These are phyloP conservation scores for Carduelis carduelis DNA, from an alignment of 2,797 vertebrate species.

Conservation along the genomic window DNA sequence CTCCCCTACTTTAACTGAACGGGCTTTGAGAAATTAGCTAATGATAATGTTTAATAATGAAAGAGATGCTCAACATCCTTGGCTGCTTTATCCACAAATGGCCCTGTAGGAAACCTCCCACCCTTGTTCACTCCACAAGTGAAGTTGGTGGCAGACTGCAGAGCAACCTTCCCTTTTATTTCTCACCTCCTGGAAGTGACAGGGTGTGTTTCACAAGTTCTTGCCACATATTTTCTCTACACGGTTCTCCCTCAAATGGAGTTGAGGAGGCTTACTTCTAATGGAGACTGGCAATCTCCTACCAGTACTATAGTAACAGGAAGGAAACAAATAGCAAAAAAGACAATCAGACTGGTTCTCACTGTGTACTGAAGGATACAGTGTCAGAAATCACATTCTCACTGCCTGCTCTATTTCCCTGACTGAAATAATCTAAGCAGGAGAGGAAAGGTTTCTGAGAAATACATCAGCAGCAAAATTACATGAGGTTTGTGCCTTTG, in stretches of 20 bases:
- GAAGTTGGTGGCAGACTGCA: background rate
- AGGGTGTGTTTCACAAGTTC: background rate
- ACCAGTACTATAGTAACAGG: background rate
- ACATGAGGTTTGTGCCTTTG: background rate
- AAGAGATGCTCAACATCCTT: constrained; percentile 35
- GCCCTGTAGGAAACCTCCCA: background rate
- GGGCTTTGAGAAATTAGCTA: constrained; percentile 46
- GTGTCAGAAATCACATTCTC: background rate
- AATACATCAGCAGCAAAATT: background rate
- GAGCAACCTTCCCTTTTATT: background rate
- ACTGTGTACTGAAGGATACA: background rate
- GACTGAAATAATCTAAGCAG: background rate
- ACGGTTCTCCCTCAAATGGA: background rate
- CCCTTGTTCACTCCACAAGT: background rate
- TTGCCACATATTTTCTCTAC: background rate
- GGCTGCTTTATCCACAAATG: background rate
- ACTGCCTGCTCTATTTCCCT: background rate
- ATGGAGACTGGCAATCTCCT: background rate
- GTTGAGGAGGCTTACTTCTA: background rate
- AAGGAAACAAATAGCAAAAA: background rate
- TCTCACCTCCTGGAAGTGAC: constrained; percentile 13
- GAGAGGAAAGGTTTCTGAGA: background rate
- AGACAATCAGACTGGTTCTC: background rate
- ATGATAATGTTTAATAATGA: constrained; percentile 44
- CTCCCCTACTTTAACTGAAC: background rate